phyloP scores from a whole-genome alignment of 1,140 invertebrate species.

The Babylonia areolata region DNA sequence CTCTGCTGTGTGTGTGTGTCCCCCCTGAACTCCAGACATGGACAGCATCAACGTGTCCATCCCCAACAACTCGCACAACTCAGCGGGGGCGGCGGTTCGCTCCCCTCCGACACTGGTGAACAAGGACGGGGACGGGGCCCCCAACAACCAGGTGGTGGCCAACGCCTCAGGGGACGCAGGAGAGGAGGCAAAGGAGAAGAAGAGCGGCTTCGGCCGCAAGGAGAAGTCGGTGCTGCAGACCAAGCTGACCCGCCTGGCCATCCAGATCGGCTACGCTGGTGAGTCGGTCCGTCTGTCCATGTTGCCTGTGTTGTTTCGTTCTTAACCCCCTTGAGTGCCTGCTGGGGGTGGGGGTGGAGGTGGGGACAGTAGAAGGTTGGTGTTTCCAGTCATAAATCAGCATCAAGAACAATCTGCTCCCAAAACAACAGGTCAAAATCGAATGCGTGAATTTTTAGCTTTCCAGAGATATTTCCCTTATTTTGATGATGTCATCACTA shows the following conservation, averaged over 20 bases:
- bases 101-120: background rate
- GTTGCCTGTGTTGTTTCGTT: background rate
- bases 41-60: conserved; percentile 59
- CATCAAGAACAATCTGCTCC: too few species aligned
- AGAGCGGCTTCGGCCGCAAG: conserved; percentile 78
- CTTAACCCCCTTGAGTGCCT: too few species aligned
- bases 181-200: conserved; percentile 72
- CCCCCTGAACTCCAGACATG: too few species aligned
- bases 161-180: conserved; percentile 45
- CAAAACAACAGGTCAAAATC: too few species aligned
- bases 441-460: too few species aligned
- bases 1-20: too few species aligned
- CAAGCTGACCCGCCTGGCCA: conserved; percentile 98
- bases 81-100: background rate
- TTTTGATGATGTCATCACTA: too few species aligned
- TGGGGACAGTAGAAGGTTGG: too few species aligned
- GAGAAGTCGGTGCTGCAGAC: conserved; percentile 98
- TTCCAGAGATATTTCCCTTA: too few species aligned
- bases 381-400: too few species aligned
- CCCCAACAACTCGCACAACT: conserved; percentile 61
- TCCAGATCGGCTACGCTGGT: conserved; percentile 99
- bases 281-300: too few species aligned
- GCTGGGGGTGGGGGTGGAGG: too few species aligned
- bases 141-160: conserved; percentile 32
- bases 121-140: background rate